Evolutionary conservation across 2,797 vertebrate species (phyloP), one percentile per base, ranked within the genome.

Genomic region (Acanthornis magna): DNA sequence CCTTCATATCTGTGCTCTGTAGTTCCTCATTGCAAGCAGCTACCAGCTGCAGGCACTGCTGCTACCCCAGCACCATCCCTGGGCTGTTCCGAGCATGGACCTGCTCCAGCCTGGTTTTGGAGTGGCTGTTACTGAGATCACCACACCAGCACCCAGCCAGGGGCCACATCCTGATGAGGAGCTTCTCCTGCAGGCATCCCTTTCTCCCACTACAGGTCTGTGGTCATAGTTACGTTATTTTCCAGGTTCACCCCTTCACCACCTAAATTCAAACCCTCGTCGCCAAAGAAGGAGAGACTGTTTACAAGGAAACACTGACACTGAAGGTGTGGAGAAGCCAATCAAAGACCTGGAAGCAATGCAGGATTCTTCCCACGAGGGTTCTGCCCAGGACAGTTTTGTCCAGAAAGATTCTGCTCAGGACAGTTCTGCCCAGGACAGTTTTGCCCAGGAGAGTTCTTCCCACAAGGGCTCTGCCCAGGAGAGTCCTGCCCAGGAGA

Each of bases 301-400:
- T 4, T 82, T 48, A 16, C 11, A 57, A 38, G 20, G 42, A 54
- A 13, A 17, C 21, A 54, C 1, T 10, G 6, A 42, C 13, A 21
- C 14, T 7, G 2, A 25, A 47, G 4, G 5, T 6, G 3, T 5
- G 6, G 60, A 85, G 55, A 57, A 85, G 50, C 22, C 34, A 17
- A 16, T 6, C 0, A 0, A 50, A 66, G 8, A 4, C 22, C 6
- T 1, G 0, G 40, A 8, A 73, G 25, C 4, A 30, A 42, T 5
- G 4, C 36, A 65, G 80, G 34, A 30, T 32, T 20, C 16, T 34
- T 13, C 14, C 18, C 62, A 40, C 53, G 38, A 62, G 13, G 13
- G 23, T 8, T 7, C 16, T 32, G 16, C 5, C 38, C 23, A 43
- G 42, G 42, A 42, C 14, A 42, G 42, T 16, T 16, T 13, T 45